Base-by-base conservation (phyloP, 2,797 vertebrate species). In the Malurus leucopterus region DNA sequence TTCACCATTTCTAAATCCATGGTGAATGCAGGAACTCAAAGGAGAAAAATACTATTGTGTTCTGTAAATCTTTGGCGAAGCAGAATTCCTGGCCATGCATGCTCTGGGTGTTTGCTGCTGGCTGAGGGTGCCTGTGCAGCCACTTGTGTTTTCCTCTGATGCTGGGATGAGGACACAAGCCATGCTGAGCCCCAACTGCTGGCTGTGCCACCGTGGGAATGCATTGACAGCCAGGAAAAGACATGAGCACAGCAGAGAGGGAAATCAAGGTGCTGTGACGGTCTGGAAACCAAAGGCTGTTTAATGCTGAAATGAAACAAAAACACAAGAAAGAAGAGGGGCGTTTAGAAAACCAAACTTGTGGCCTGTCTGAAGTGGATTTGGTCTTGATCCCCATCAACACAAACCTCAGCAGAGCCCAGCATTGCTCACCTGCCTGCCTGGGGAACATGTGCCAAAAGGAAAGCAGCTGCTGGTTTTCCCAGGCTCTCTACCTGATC, bases 191-290 rank as follows among this genome's bases (percentile, higher is more conserved):
- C 22, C 22, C 40, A 19, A 51, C 27, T 53, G 59, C 58, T 1
- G 0, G 20, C 63, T 26, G 0, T 23, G 50, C 64, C 1, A 3
- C 63, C 29, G 4, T 0, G 0, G 2, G 15, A 32, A 23, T 14
- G n/a, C 24, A 0, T 21, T 32, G 15, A 2, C 1, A 2, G 47
- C n/a, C 4, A 2, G 4, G 49, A 22, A 27, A 34, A 4, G 1
- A 13, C 57, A 7, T 22, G 64, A 69, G 20, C 5, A 1, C 20
- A 22, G 36, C 20, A 30, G 38, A 36, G 32, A 49, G 53, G 49
- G 44, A 46, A 51, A 59, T 44, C 15, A 5, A 54, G 34, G 61
- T 51, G 4, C 38, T 21, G 23, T 0, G 0, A 65, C 68, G 27
- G 32, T 11, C 46, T 18, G 36, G 36, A 43, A 63, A 20, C n/a